These are phyloP conservation scores for Caenorhabditis sp. DNA, from an alignment of 2,888 invertebrate genomes.

Conservation along the genomic window DNA sequence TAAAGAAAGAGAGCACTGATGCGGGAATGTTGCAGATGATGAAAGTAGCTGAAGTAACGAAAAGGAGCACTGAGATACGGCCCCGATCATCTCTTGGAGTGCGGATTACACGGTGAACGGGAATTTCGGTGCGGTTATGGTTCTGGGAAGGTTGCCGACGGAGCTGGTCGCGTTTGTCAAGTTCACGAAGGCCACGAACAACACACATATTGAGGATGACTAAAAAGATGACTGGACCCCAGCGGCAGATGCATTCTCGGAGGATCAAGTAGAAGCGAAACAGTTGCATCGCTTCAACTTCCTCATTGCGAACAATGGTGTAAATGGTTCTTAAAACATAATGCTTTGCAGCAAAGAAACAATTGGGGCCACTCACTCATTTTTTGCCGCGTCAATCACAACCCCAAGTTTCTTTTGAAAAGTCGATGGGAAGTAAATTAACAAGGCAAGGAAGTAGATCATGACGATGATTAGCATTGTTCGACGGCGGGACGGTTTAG, in stretches of 20 bases:
- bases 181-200: conserved; percentile 71
- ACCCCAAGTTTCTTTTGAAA: conserved; percentile 83
- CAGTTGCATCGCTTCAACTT: conserved; percentile 71
- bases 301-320: conserved; percentile 51
- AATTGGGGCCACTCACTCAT: conserved; percentile 15
- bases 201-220: conserved; percentile 77
- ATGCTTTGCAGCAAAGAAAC: background rate
- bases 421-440: conserved; percentile 84
- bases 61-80: conserved; percentile 84
- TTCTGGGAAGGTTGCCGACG: conserved; percentile 50
- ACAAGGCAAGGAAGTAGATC: conserved; percentile 83
- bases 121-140: conserved; percentile 24
- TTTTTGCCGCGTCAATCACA: conserved; percentile 18
- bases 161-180: conserved; percentile 61
- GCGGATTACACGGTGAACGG: conserved; percentile 42
- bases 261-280: conserved; percentile 84
- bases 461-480: conserved; percentile 83
- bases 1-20: conserved; percentile 84
- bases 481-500: conserved; percentile 74
- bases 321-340: conserved; percentile 40
- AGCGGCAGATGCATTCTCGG: conserved; percentile 82
- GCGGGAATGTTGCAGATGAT: conserved; percentile 85
- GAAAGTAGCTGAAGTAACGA: conserved; percentile 84
- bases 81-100: conserved; percentile 63
- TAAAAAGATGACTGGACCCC: conserved; percentile 78